A percentile compares a stretch with the other conserved stretches of the same genome.
These are phyloP conservation scores for Cyprinodon brontotheroides DNA, from an alignment of 2,113 vertebrate species.

Conservation along the genomic window DNA sequence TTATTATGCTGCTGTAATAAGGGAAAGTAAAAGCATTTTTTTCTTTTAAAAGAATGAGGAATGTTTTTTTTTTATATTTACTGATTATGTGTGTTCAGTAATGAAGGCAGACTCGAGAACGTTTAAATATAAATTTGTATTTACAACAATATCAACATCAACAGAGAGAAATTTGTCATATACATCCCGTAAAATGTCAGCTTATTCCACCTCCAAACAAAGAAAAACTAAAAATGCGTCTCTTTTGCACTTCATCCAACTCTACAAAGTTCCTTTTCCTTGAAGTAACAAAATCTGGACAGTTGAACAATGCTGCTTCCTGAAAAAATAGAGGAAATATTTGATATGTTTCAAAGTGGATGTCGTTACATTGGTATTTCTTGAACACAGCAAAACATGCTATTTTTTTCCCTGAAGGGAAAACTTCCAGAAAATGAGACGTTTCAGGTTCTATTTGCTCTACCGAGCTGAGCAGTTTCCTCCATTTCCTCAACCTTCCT, in stretches of 20 bases:
- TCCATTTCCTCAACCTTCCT: conserved; percentile 58
- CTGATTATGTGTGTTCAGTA: neutral
- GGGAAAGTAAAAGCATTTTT: neutral
- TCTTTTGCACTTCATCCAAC: conserved; percentile 68
- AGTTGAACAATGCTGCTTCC: conserved; percentile 56
- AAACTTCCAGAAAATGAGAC: conserved; percentile 12
- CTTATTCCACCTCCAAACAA: conserved; percentile 65
- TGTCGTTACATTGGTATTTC: conserved; percentile 56
- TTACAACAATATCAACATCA: conserved; percentile 94
- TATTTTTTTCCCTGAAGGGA: conserved; percentile 17
- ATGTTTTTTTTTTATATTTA: neutral
- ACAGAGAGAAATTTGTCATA: conserved; percentile 85
- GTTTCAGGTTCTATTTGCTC: conserved; percentile 24
- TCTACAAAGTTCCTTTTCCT: conserved; percentile 60
- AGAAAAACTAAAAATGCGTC: conserved; percentile 55
- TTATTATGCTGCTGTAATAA: neutral
- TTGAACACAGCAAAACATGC: conserved; percentile 56
- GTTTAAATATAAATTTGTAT: conserved; percentile 99
- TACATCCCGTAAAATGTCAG: conserved; percentile 83
- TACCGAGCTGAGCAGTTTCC: conserved; percentile 35
- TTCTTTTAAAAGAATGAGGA: neutral
- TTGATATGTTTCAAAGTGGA: conserved; percentile 66
- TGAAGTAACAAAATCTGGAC: conserved; percentile 68
- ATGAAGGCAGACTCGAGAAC: conserved; percentile 37
- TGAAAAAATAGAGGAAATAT: conserved; percentile 60